Conservation (phyloP, 2,113 vertebrate species). For the Poeciliopsis occidentalis region DNA sequence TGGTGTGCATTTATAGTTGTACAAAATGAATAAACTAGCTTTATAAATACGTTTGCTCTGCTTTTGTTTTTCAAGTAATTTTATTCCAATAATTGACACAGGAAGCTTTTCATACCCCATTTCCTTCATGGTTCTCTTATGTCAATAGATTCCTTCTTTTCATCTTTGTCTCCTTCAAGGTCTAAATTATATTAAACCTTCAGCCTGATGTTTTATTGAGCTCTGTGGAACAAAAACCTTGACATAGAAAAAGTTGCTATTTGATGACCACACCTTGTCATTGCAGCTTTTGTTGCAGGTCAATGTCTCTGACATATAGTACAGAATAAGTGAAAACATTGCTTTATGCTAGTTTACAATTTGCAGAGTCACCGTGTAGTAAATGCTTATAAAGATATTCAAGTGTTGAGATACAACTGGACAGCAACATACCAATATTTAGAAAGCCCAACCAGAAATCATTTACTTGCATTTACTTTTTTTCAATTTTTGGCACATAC, state of each 20-base stretch:
- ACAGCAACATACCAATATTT: too few species aligned
- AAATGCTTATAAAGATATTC: too few species aligned
- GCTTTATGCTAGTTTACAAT: not conserved
- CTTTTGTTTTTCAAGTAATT: not conserved
- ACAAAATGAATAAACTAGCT: too few species aligned
- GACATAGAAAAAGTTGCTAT: constrained; percentile 25
- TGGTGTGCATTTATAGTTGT: too few species aligned
- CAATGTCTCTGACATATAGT: constrained; percentile 23
- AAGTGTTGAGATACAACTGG: too few species aligned
- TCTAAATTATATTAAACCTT: constrained; percentile 35
- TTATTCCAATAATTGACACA: not conserved
- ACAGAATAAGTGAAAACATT: not conserved
- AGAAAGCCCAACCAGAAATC: too few species aligned
- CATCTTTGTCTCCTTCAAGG: constrained; percentile 58
- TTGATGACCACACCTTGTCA: constrained; percentile 11
- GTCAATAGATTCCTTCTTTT: not conserved
- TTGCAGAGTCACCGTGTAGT: not conserved
- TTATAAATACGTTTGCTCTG: too few species aligned
- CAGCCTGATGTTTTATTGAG: constrained; percentile 35
- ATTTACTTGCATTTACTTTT: too few species aligned
- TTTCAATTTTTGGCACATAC: too few species aligned
- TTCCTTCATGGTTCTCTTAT: constrained; percentile 19
- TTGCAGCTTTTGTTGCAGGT: constrained; percentile 3
- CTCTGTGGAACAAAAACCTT: constrained; percentile 18
- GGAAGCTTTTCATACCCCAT: constrained; percentile 32